Conservation (phyloP, 2,797 vertebrate species). For the Thripadectes ignobilis region DNA sequence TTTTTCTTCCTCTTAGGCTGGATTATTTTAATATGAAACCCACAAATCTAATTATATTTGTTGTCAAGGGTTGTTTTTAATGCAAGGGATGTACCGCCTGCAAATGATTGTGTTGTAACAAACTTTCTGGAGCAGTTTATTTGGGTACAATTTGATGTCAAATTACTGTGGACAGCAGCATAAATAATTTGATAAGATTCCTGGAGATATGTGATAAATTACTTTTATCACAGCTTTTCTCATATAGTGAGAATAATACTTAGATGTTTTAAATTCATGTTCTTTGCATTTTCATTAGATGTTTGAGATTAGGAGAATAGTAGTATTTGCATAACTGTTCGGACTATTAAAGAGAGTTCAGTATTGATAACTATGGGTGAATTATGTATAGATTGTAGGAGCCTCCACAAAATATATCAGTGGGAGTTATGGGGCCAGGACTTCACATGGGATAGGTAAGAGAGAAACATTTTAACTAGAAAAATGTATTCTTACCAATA, state of each 20-base stretch:
- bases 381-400: background rate
- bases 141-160: constrained; percentile 7
- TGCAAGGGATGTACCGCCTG: constrained; percentile 26
- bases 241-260: background rate
- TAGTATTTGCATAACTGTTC: background rate
- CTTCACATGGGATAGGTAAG: background rate
- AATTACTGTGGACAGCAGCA: background rate
- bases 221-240: background rate
- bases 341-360: background rate
- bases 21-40: background rate
- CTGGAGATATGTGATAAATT: background rate
- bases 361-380: background rate
- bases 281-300: background rate
- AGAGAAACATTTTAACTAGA: background rate
- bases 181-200: constrained; percentile 21
- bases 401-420: background rate
- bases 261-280: background rate
- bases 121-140: constrained; percentile 24
- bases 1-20: background rate
- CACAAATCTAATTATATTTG: background rate
- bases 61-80: background rate
- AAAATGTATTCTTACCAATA: background rate
- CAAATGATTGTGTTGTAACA: constrained; percentile 8
- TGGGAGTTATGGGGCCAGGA: background rate
- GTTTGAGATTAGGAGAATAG: background rate